Conservation (phyloP, 2,113 vertebrate genomes). For the Vombatus ursinus region DNA sequence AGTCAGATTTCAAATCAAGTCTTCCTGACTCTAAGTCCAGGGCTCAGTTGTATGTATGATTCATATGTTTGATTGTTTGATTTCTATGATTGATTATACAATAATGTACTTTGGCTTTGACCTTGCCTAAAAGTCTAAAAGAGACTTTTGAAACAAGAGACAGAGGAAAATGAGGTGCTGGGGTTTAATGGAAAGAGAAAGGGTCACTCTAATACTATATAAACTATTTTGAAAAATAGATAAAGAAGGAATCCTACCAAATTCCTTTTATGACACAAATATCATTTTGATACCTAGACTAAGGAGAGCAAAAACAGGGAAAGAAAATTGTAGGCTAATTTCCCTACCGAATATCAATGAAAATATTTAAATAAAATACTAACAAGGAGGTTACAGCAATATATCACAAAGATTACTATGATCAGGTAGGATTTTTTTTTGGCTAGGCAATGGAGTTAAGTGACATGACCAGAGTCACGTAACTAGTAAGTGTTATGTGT, state of each 20-base stretch:
- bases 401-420: too few relatives aligned
- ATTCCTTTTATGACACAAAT: neutral
- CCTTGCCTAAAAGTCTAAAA: constrained; percentile 33
- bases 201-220: neutral
- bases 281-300: neutral
- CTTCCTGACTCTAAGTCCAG: neutral
- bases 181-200: constrained; percentile 17
- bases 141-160: constrained; percentile 5
- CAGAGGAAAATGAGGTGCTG: constrained; percentile 36
- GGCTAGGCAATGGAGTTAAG: too few relatives aligned
- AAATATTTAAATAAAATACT: too few relatives aligned
- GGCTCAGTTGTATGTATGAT: neutral
- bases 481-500: too few relatives aligned
- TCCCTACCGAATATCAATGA: too few relatives aligned
- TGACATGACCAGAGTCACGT: too few relatives aligned
- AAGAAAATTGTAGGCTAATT: neutral
- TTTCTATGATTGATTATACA: neutral
- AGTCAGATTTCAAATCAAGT: neutral
- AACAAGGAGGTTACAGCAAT: too few relatives aligned
- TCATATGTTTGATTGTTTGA: neutral
- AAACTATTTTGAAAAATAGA: neutral
- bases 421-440: too few relatives aligned
- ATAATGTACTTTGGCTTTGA: neutral
- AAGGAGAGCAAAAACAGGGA: neutral
- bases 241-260: neutral